Evolutionary conservation across 1,140 invertebrate species (phyloP), one percentile per base, ranked within the genome.

Genomic region (Drosophila albomicans): DNA sequence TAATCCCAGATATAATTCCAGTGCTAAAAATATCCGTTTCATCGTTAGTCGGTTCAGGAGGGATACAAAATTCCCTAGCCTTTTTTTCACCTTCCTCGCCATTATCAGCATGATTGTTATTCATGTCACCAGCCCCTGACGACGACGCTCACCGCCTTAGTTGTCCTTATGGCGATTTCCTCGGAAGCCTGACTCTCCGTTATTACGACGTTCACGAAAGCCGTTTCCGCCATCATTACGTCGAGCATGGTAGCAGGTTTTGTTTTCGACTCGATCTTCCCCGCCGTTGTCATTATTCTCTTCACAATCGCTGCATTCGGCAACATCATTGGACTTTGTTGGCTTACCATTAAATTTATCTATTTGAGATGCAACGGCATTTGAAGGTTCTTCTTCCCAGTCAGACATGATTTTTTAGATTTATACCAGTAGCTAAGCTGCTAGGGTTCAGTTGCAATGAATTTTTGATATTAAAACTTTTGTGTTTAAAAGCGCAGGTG

Each of bases 1-100:
- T 98, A 5, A 98, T 97, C 0, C 98, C 98, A 5, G 94, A 94
- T 1, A 94, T 94, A 5, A 97, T 96, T 0, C 94, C 95, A 43
- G 93, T 94, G 25, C 93, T 94, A 80, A 97, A 98, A 4, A 98
- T 94, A 43, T 95, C 95, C 1, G 94, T 93, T 57, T 97, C 96
- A 72, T 96, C 95, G 1, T 94, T 94, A 1, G 94, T 94, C 0
- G 96, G 94, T 30, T 98, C 96, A 0, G 96, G 95, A 0, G 98
- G 98, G 58, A 98, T 95, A 78, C 99, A 99, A 3, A 94, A 94
- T 70, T 96, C 95, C 4, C 94, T 93, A 8, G 93, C 79, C 86
- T 93, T 94, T 89, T 94, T 93, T 15, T 71, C 64, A 0, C 68
- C 51, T 2, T 59, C 82, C 5, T 59, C 84, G 5, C 8, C 46